Conservation (phyloP, 2,888 invertebrate genomes). For the Galerucella calmariensis region DNA sequence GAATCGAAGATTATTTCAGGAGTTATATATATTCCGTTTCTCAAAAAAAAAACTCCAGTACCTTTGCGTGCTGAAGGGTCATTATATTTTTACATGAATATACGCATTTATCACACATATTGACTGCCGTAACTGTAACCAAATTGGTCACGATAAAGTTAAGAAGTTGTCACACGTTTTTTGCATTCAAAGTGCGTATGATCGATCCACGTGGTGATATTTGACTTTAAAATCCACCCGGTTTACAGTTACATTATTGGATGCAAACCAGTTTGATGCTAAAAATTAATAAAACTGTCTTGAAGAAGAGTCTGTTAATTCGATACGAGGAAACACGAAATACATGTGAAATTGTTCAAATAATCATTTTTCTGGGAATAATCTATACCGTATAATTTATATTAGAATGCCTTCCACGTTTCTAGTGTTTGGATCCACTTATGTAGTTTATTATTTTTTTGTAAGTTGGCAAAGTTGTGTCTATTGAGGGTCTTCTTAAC, state of each 20-base stretch:
- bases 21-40: slow-evolving; percentile 2
- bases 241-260: background rate
- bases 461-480: no score
- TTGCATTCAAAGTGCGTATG: background rate
- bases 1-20: slow-evolving; percentile 19
- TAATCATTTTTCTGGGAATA: no score
- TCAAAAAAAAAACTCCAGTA: background rate
- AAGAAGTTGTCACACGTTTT: slow-evolving; percentile 6
- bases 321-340: background rate
- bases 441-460: no score
- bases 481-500: no score
- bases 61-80: slow-evolving; percentile 9
- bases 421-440: no score
- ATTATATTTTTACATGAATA: slow-evolving; percentile 7
- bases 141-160: slow-evolving; percentile 14
- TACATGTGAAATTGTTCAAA: no score
- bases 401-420: no score
- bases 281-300: background rate
- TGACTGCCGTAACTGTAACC: slow-evolving; percentile 9
- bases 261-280: background rate
- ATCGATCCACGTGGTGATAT: background rate
- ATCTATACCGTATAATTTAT: no score
- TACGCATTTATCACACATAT: slow-evolving; percentile 16
- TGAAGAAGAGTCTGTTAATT: background rate
- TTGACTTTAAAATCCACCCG: background rate